Evolutionary conservation across 1,140 invertebrate species (phyloP), one percentile per base, ranked within the genome.

Genomic region (Arion vulgaris): DNA sequence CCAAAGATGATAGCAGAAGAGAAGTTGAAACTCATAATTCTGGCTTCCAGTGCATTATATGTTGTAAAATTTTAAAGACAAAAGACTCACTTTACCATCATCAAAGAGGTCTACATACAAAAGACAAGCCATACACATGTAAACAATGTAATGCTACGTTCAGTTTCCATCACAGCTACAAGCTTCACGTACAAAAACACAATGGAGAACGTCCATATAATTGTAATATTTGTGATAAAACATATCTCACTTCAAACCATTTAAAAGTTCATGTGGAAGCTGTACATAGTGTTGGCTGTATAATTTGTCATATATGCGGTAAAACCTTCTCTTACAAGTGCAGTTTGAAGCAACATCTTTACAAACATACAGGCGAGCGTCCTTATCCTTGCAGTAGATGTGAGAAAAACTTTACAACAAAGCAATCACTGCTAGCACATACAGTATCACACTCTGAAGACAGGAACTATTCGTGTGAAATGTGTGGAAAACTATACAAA

Each of bases 251-350:
- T 28, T 80, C 87, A 11, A 86, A 87, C 49, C 90, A 91, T 81
- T 85, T 91, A 9, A 90, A 89, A 82, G 86, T 85, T 57, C 90
- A 91, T 72, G 79, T 89, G n/a, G 80, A 87, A 69, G 89, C 87
- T 1, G 85, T 87, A 36, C 89, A 90, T 71, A 83, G 84, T 0
- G 85, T 85, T 0, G 86, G 86, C 69, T 87, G 88, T 77, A 88
- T 83, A 57, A 88, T 88, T 66, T 80, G 91, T 83, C 72, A 77
- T 57, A 83, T 87, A 17, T 92, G 91, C 85, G 87, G 86, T 45
- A 96, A 96, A 72, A 95, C 96, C 90, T 98, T 98, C 91, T 97
- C 97, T 72, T 94, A 96, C 62, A 96, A 97, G 89, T 97, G 97
- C 88, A 97, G 97, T 91, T 95, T 94, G 93, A 95, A 92, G 95